A percentile compares a stretch with the other conserved stretches of the same genome.
phyloP scores from a whole-genome alignment of 2,113 vertebrate species.

The Cygnus atratus region DNA sequence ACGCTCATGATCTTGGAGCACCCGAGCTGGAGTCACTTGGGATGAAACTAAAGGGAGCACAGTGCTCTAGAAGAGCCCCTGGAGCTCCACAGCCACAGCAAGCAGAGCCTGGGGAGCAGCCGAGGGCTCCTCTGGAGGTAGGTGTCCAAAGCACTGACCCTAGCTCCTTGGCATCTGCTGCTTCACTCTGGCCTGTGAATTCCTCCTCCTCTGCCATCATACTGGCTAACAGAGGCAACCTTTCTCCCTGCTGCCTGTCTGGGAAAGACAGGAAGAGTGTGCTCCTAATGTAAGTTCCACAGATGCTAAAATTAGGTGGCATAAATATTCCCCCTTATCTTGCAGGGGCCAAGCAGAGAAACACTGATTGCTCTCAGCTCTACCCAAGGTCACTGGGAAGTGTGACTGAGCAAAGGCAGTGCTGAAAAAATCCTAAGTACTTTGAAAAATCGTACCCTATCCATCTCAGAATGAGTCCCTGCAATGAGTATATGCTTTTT shows the following conservation, averaged over 20 bases:
- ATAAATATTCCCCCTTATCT: slow-evolving; percentile 31
- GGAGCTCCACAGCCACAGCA: background rate
- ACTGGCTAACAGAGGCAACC: background rate
- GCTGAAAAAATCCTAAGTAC: slow-evolving; percentile 31
- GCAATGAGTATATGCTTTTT: slow-evolving; percentile 34
- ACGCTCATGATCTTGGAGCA: background rate
- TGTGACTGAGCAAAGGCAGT: slow-evolving; percentile 40
- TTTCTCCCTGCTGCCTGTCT: background rate
- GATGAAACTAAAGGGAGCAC: background rate
- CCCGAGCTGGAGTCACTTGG: accelerated
- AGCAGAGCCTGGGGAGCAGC: background rate
- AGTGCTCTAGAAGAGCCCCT: background rate
- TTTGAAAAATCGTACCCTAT: background rate
- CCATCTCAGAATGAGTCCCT: background rate
- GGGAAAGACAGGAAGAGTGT: background rate
- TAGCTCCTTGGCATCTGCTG: background rate
- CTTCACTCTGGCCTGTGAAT: background rate
- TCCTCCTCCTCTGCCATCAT: background rate
- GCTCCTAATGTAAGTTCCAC: background rate
- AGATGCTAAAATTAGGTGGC: slow-evolving; percentile 53
- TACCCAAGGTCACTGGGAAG: slow-evolving; percentile 11
- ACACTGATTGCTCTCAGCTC: background rate
- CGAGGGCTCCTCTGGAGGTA: background rate
- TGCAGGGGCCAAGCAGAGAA: slow-evolving; percentile 1
- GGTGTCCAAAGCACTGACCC: background rate